Evolutionary conservation across 2,888 invertebrate genomes (phyloP).

Genomic region (Ischnura elegans): DNA sequence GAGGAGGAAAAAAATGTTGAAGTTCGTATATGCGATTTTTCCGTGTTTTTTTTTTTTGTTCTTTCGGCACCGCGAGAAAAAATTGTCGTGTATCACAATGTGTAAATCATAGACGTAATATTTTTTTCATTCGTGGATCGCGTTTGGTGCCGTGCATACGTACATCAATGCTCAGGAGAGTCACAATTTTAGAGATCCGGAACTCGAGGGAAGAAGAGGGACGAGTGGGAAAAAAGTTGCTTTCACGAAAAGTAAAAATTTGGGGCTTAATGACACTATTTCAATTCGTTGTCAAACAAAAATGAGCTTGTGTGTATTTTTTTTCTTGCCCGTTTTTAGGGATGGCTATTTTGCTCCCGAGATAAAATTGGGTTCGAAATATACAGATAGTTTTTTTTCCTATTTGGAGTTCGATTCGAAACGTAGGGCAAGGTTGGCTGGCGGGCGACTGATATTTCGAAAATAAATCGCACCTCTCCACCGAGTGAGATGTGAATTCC

Average conservation of each 20-base stretch:
- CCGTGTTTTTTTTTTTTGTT: neutral
- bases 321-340: neutral
- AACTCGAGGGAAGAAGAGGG: neutral
- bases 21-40: too few species aligned
- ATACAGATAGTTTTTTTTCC: neutral
- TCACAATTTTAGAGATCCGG: neutral
- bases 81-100: constrained; percentile 14
- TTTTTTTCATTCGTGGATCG: neutral
- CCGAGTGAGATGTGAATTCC: neutral
- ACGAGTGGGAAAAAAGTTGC: too few species aligned
- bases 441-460: neutral
- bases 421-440: neutral
- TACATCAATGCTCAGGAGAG: neutral
- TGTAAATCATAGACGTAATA: constrained; percentile 5
- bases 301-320: neutral
- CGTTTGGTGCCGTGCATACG: constrained; percentile 2
- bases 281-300: constrained; percentile 20
- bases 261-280: constrained; percentile 2
- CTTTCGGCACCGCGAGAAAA: constrained; percentile 13
- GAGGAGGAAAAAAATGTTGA: neutral
- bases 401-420: neutral
- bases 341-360: neutral
- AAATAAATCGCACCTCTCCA: neutral
- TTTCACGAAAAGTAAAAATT: neutral
- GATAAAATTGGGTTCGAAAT: neutral